Percentiles rank a stretch among this genome's conserved stretches.
phyloP scores from a whole-genome alignment of 2,797 vertebrate species.

The Champsocephalus esox region DNA sequence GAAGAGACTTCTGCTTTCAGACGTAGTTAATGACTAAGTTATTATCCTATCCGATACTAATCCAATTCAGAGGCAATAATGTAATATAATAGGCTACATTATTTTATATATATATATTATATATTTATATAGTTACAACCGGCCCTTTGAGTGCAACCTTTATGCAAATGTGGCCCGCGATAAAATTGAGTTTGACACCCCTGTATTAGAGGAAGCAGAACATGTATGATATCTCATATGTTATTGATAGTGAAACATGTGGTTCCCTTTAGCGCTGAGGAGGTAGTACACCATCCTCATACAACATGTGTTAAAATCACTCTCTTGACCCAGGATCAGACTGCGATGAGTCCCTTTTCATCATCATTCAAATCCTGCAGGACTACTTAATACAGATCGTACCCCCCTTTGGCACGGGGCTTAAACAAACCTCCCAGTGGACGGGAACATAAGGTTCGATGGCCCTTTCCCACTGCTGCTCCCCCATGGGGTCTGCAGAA shows the following conservation, averaged over 20 bases:
- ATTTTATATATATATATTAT: too few relatives aligned
- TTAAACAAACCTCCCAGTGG: not conserved
- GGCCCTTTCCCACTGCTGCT: too few relatives aligned
- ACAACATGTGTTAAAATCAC: not conserved
- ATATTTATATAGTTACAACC: too few relatives aligned
- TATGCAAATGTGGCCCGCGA: too few relatives aligned
- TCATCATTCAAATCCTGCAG: not conserved
- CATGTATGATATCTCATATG: not conserved
- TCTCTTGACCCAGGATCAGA: not conserved
- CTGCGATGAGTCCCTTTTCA: not conserved
- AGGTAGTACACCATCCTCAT: not conserved
- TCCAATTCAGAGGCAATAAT: too few relatives aligned
- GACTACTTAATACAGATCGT: not conserved
- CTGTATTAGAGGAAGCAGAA: not conserved
- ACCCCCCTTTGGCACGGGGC: not conserved
- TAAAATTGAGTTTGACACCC: too few relatives aligned
- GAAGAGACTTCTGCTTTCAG: too few relatives aligned
- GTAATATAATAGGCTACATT: too few relatives aligned
- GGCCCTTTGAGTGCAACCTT: too few relatives aligned
- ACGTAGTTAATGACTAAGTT: too few relatives aligned
- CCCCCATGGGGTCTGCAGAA: not conserved
- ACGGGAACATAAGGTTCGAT: not conserved
- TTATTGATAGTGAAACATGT: not conserved
- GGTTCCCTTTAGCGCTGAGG: not conserved
- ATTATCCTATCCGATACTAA: too few relatives aligned